Evolutionary conservation across 2,888 invertebrate genomes (phyloP).

Genomic region (Drosophila cognata): DNA sequence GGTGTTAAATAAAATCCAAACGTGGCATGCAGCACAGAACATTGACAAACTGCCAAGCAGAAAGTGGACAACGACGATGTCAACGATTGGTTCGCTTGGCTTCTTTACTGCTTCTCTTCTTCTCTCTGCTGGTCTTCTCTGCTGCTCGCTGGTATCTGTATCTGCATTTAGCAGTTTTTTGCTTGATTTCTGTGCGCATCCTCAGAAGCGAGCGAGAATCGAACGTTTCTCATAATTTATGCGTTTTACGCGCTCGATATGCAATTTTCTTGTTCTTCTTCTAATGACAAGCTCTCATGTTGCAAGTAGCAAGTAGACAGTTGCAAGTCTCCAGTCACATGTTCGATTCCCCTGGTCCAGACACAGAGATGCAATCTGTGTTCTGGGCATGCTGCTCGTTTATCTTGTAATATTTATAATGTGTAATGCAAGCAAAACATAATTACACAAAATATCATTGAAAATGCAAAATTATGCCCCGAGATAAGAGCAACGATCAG

Average conservation of each 20-base stretch:
- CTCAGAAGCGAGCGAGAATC: constrained; percentile 12
- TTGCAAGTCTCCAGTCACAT: constrained; percentile 9
- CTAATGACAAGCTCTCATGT: constrained; percentile 62
- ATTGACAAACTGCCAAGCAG: constrained; percentile 54
- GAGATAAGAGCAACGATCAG: constrained; percentile 41
- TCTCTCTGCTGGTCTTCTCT: neutral
- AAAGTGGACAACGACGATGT: constrained; percentile 16
- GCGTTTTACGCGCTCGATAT: constrained; percentile 70
- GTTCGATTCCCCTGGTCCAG: constrained; percentile 35
- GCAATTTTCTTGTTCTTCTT: constrained; percentile 68
- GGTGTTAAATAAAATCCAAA: constrained; percentile 6
- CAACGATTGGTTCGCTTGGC: constrained; percentile 32
- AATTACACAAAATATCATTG: constrained; percentile 68
- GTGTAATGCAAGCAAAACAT: constrained; percentile 63
- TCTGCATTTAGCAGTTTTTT: constrained; percentile 70
- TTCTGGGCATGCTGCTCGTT: constrained; percentile 32
- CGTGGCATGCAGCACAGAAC: constrained; percentile 49
- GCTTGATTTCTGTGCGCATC: constrained; percentile 39
- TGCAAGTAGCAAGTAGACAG: neutral
- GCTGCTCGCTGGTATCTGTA: constrained; percentile 52
- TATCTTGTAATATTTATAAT: constrained; percentile 66
- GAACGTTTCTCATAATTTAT: constrained; percentile 72
- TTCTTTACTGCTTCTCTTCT: too few relatives aligned
- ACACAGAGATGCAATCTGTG: constrained; percentile 4
- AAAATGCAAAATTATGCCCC: constrained; percentile 61